Conservation (phyloP, 2,888 invertebrate genomes). For the Dynastes grantii region DNA sequence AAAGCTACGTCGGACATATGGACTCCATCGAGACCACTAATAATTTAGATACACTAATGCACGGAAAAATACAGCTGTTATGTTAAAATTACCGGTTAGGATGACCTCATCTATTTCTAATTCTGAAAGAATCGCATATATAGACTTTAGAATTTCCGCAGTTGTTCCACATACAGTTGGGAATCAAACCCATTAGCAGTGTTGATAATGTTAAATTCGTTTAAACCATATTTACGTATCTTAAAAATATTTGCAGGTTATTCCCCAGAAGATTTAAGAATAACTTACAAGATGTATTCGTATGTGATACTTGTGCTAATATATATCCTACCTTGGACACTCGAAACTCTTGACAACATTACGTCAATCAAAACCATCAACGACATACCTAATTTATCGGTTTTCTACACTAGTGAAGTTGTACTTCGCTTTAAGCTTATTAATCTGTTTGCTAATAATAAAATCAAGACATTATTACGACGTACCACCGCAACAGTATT, state of each 20-base stretch:
- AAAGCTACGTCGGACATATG: too few relatives aligned
- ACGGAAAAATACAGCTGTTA: too few relatives aligned
- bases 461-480: background rate
- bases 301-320: conserved; percentile 52
- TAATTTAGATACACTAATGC: too few relatives aligned
- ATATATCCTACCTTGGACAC: conserved; percentile 70
- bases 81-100: too few relatives aligned
- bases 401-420: conserved; percentile 61
- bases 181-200: background rate
- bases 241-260: background rate
- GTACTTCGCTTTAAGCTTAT: conserved; percentile 50
- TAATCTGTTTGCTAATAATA: conserved; percentile 16
- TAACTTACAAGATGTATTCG: conserved; percentile 19
- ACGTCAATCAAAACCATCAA: conserved; percentile 67
- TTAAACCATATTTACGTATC: conserved; percentile 5
- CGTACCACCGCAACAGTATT: background rate
- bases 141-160: background rate
- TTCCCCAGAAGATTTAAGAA: background rate
- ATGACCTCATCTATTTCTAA: too few relatives aligned
- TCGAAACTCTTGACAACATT: conserved; percentile 71
- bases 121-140: background rate
- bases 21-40: too few relatives aligned
- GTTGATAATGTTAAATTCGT: background rate
- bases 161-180: background rate
- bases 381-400: conserved; percentile 60